Evolutionary conservation across 2,113 vertebrate species (phyloP), one percentile per base, ranked within the genome.

Genomic region (Urocolius indicus): DNA sequence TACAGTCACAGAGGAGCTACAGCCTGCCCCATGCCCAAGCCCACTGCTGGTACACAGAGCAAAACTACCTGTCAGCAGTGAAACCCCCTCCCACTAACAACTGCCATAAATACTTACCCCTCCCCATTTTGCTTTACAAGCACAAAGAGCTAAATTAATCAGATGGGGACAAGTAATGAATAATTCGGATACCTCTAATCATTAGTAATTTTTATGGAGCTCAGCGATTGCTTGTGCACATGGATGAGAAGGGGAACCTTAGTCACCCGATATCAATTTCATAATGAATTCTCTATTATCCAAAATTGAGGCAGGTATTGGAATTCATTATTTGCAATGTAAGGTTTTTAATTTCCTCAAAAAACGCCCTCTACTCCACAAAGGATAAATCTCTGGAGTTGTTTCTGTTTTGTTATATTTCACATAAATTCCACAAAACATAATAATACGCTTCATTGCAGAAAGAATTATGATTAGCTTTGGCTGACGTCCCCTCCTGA

Each of bases 11-110:
- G 59, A 72, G 27, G 8, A 27, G 32, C n/a, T 76, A 72, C 36
- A 72, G 21, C 10, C 17, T 41, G 9, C 38, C 21, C 1, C 1
- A 71, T 41, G 26, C 29, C 48, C 4, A 2, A 41, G 24, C 13
- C 66, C 43, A 49, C 2, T 2, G 29, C 6, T 1, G 6, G 8
- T 8, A 2, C 17, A 54, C 2, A 3, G 5, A 67, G 32, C 58
- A 75, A 85, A 77, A 13, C 13, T 22, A 4, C 14, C 23, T 46
- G 8, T 8, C 38, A 69, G 11, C 32, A 68, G 10, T 0, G 3
- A 84, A 90, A 38, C 5, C 8, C 18, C 14, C 45, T 90, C 23
- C 26, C 0, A 1, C 30, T 21, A 49, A 21, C 30, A 16, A 21
- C 27, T 58, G 14, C 17, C 51, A 26, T 20, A 38, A 74, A 58